phyloP scores from a whole-genome alignment of 1,140 invertebrate genomes.

The Leguminivora glycinivorella region DNA sequence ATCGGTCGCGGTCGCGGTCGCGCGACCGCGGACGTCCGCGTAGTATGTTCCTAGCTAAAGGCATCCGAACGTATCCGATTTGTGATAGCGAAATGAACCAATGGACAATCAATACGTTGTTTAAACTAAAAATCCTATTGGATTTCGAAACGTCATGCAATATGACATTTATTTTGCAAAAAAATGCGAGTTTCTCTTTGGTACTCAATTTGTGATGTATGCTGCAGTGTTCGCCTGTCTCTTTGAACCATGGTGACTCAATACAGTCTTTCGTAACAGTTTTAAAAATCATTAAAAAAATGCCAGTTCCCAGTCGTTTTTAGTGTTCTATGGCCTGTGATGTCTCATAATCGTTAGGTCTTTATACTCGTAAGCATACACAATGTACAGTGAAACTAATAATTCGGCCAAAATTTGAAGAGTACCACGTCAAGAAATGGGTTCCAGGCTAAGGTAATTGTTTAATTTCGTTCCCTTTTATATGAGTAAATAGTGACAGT shows the following conservation, averaged over 20 bases:
- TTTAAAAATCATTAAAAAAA: conserved; percentile 40
- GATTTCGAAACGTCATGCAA: background rate
- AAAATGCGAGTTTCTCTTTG: conserved; percentile 17
- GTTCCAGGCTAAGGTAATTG: conserved; percentile 70
- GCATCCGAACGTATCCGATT: background rate
- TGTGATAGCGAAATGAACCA: background rate
- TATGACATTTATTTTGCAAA: background rate
- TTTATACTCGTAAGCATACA: conserved; percentile 40
- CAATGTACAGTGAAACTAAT: conserved; percentile 50
- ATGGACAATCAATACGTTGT: background rate
- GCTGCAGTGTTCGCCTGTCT: conserved; percentile 20
- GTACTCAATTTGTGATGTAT: conserved; percentile 23
- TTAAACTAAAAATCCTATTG: conserved; percentile 13
- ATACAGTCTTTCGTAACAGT: conserved; percentile 26
- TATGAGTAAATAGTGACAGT: background rate
- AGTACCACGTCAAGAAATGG: conserved; percentile 67
- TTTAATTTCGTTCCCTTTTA: conserved; percentile 19
- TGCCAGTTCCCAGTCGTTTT: conserved; percentile 41
- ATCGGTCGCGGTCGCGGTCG: too few species aligned
- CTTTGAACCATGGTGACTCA: conserved; percentile 26
- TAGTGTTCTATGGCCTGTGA: conserved; percentile 65
- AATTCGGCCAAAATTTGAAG: conserved; percentile 53
- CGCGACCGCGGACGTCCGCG: too few species aligned
- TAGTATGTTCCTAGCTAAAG: too few species aligned
- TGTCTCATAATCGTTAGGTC: conserved; percentile 53